Percentiles rank a stretch among this genome's conserved stretches.
Evolutionary conservation across 2,888 invertebrate genomes (phyloP).

Genomic region (Tortricodes alternella): DNA sequence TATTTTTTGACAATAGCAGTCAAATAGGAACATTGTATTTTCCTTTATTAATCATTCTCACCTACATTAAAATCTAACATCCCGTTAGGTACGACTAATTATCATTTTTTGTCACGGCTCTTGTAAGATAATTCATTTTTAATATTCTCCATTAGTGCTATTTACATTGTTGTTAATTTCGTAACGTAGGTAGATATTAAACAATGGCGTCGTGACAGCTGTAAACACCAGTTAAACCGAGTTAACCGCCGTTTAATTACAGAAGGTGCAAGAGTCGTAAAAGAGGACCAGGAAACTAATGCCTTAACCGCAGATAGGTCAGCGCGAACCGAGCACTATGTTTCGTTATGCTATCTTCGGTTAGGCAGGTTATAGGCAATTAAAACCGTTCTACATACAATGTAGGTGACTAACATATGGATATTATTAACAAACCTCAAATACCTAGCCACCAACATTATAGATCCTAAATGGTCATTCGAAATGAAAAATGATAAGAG

Average conservation of each 20-base stretch:
- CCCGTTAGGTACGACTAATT: slow-evolving; percentile 18
- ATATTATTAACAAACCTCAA: neutral
- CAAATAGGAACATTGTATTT: neutral
- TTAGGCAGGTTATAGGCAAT: slow-evolving; percentile 28
- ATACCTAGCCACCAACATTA: too few species aligned
- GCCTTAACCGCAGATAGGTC: slow-evolving; percentile 72
- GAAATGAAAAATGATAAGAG: too few species aligned
- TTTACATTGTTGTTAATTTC: slow-evolving; percentile 37
- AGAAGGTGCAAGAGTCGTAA: slow-evolving; percentile 51
- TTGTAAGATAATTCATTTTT: slow-evolving; percentile 20
- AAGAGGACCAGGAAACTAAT: slow-evolving; percentile 68
- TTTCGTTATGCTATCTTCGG: slow-evolving; percentile 25
- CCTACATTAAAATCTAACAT: slow-evolving; percentile 17
- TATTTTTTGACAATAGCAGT: neutral
- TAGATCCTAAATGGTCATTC: too few species aligned
- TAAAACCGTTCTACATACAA: slow-evolving; percentile 20
- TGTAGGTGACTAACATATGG: slow-evolving; percentile 16
- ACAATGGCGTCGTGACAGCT: slow-evolving; percentile 65
- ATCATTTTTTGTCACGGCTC: slow-evolving; percentile 5
- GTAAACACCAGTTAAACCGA: slow-evolving; percentile 60
- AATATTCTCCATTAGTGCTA: slow-evolving; percentile 14
- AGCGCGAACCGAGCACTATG: slow-evolving; percentile 39
- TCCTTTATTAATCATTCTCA: slow-evolving; percentile 8
- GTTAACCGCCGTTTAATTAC: slow-evolving; percentile 73
- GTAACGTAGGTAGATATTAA: slow-evolving; percentile 33